Conservation (phyloP, 2,113 vertebrate species). For the Eubucco bourcierii region DNA sequence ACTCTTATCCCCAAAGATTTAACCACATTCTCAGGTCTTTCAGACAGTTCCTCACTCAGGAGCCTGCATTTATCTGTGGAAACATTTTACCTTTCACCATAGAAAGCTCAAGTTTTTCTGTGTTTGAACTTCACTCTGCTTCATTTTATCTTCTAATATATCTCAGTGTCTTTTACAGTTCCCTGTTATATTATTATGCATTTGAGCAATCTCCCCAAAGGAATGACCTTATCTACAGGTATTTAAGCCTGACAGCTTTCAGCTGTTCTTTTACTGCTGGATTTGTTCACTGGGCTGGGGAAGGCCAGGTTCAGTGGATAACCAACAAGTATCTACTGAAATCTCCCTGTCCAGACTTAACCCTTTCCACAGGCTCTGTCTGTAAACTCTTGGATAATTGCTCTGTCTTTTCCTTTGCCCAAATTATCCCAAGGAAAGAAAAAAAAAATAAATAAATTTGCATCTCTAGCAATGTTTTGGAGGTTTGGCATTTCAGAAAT, state of each 20-base stretch:
- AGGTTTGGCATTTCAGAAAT: neutral
- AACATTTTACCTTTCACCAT: slow-evolving; percentile 28
- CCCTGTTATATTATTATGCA: slow-evolving; percentile 34
- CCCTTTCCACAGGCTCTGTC: neutral
- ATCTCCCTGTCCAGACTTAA: neutral
- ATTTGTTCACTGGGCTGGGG: slow-evolving; percentile 15
- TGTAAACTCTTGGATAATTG: neutral
- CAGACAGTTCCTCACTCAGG: slow-evolving; percentile 6
- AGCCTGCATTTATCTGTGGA: neutral
- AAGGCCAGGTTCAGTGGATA: neutral
- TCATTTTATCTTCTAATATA: slow-evolving; percentile 43
- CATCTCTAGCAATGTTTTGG: neutral
- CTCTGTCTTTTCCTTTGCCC: neutral
- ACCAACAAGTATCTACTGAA: neutral
- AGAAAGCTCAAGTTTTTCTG: slow-evolving; percentile 19
- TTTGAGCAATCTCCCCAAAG: slow-evolving; percentile 44
- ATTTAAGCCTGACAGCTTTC: slow-evolving; percentile 47
- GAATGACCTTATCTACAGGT: slow-evolving; percentile 44
- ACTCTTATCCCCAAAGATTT: neutral
- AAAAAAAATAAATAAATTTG: neutral
- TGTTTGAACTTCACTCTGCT: slow-evolving; percentile 32
- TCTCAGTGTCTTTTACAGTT: neutral
- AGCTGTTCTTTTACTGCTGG: slow-evolving; percentile 39
- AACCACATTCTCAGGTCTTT: neutral
- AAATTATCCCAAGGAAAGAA: neutral